These are phyloP conservation scores for Ondatra zibethicus DNA, from an alignment of 2,113 vertebrate genomes.

Conservation along the genomic window DNA sequence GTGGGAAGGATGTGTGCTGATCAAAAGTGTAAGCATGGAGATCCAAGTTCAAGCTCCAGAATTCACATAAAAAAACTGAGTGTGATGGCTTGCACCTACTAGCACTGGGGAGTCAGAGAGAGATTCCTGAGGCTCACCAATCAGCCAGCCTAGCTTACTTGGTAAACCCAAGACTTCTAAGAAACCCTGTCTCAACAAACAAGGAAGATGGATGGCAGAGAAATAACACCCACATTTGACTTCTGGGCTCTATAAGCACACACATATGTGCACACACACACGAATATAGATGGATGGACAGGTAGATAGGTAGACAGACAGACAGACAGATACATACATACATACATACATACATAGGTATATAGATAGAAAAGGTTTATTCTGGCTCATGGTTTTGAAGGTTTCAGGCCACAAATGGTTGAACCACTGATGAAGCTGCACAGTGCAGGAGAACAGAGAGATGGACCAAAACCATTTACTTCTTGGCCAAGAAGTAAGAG, in stretches of 20 bases:
- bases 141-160: neutral
- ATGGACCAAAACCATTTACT: neutral
- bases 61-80: neutral
- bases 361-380: neutral
- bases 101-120: neutral
- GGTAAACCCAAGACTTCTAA: neutral
- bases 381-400: neutral
- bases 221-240: neutral
- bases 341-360: neutral
- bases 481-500: neutral
- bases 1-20: neutral
- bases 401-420: neutral
- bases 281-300: neutral
- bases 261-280: neutral
- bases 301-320: neutral
- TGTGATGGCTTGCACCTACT: neutral
- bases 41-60: neutral
- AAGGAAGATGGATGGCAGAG: neutral
- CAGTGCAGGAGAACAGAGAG: neutral
- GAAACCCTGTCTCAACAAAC: neutral
- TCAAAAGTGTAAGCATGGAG: neutral
- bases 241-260: neutral
- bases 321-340: fast-evolving
- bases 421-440: neutral
- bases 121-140: neutral